Conservation (phyloP, 2,113 vertebrate species). For the Orthonyx spaldingii region DNA sequence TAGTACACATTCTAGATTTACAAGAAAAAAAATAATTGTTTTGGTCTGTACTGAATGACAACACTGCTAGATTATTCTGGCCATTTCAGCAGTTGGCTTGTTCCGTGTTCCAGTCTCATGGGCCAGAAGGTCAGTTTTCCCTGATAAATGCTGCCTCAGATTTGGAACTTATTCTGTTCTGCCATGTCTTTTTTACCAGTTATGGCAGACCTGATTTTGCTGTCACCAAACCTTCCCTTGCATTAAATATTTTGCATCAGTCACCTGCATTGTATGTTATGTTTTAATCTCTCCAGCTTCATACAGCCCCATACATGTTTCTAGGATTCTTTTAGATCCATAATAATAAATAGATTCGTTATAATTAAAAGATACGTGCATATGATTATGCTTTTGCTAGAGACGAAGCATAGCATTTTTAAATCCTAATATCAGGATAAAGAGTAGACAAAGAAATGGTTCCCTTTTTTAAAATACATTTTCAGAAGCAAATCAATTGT, state of each 20-base stretch:
- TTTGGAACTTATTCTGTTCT: background rate
- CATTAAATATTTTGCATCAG: background rate
- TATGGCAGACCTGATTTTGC: background rate
- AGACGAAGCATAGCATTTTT: background rate
- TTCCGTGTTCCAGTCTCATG: background rate
- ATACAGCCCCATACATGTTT: background rate
- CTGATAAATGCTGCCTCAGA: background rate
- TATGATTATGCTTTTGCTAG: background rate
- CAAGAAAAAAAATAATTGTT: background rate
- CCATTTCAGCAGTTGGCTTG: background rate
- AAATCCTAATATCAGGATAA: background rate
- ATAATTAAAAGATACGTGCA: background rate
- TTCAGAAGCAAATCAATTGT: background rate
- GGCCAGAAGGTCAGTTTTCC: background rate
- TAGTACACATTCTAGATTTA: background rate
- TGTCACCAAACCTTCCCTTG: background rate
- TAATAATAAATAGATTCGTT: background rate
- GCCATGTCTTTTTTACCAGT: background rate
- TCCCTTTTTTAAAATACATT: background rate
- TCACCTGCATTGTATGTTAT: background rate
- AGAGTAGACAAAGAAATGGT: background rate
- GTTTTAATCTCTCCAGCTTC: background rate
- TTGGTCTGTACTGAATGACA: background rate
- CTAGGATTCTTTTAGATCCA: background rate
- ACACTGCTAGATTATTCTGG: background rate